Evolutionary conservation across 2,797 vertebrate genomes (phyloP).

Genomic region (Coluber constrictor): DNA sequence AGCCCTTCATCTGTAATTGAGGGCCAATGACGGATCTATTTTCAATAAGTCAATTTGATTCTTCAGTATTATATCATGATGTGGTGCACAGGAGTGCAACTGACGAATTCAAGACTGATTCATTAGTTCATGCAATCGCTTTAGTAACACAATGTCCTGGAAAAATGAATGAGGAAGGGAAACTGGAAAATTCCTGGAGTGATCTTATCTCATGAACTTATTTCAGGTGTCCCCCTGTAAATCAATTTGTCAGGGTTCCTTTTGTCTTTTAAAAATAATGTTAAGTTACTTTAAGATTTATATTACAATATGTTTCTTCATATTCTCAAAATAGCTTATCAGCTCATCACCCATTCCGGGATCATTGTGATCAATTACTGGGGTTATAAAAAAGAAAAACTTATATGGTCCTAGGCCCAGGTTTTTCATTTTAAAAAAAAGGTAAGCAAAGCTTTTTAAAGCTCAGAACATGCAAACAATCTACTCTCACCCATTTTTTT

Average conservation of each 20-base stretch:
- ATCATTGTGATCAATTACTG: neutral
- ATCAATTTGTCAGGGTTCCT: neutral
- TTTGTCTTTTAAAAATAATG: neutral
- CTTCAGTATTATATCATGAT: constrained; percentile 4
- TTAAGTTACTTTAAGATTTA: neutral
- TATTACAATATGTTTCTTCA: neutral
- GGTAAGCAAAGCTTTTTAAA: neutral
- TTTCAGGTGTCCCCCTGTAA: neutral
- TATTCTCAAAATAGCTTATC: neutral
- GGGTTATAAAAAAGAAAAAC: neutral
- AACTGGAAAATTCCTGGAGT: neutral
- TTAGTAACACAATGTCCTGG: neutral
- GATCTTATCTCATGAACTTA: neutral
- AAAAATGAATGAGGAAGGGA: neutral
- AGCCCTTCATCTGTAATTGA: constrained; percentile 36
- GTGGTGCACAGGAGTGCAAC: neutral
- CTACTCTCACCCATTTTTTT: neutral
- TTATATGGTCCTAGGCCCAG: neutral
- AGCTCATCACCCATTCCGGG: neutral
- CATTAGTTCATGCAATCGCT: neutral
- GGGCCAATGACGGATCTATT: constrained; percentile 22
- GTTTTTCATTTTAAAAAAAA: neutral
- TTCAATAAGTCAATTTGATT: neutral
- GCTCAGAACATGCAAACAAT: neutral
- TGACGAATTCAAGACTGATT: neutral